phyloP scores from a whole-genome alignment of 1,140 invertebrate species.

The Heliconius melpomene region DNA sequence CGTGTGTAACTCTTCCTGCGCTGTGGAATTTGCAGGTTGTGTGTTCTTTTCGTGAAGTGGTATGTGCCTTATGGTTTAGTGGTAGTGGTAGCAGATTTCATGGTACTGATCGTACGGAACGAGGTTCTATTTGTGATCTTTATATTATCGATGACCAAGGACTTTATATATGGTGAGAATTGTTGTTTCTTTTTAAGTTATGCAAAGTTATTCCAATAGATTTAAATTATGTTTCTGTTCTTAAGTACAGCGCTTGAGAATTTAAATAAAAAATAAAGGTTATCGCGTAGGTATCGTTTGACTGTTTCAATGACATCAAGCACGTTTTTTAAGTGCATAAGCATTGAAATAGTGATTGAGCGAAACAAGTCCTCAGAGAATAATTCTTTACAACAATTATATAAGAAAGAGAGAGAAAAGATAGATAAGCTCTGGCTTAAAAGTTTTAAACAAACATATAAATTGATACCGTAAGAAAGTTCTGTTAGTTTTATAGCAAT shows the following conservation, averaged over 20 bases:
- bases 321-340: conserved; percentile 21
- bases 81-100: conserved; percentile 47
- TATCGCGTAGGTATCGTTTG: conserved; percentile 31
- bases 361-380: not conserved
- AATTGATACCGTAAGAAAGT: not conserved
- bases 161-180: conserved; percentile 70
- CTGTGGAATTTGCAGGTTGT: conserved; percentile 63
- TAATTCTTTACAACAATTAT: not conserved
- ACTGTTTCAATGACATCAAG: conserved; percentile 30
- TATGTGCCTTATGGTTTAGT: conserved; percentile 67
- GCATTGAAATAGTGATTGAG: conserved; percentile 16
- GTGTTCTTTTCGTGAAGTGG: conserved; percentile 70
- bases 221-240: not conserved
- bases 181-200: conserved; percentile 2
- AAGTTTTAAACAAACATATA: not conserved
- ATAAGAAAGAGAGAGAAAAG: not conserved
- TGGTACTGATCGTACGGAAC: conserved; percentile 25
- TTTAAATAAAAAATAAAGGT: conserved; percentile 33
- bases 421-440: not conserved
- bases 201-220: not conserved
- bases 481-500: not conserved
- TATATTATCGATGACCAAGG: conserved; percentile 16
- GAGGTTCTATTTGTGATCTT: conserved; percentile 12
- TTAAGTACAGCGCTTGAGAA: conserved; percentile 8
- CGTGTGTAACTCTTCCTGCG: conserved; percentile 71